A percentile compares a stretch with the other conserved stretches of the same genome.
Evolutionary conservation across 2,888 invertebrate species (phyloP).

Genomic region (Tinea semifulvella): DNA sequence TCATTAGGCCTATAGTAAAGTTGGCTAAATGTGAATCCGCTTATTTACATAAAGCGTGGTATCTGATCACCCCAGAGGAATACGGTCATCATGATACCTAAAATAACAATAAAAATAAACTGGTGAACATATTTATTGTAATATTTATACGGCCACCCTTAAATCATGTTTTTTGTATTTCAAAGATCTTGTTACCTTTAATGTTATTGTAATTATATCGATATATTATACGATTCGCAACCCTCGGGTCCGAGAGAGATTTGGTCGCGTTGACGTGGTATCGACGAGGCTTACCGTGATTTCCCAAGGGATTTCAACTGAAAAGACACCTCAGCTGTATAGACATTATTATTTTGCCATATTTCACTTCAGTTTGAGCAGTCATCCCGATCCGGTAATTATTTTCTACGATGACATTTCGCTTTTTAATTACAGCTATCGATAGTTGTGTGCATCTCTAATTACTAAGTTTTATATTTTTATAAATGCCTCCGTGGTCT

Average conservation of each 20-base stretch:
- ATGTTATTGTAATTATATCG: neutral
- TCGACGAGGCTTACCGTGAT: slow-evolving; percentile 57
- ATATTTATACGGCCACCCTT: too few relatives aligned
- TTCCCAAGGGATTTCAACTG: slow-evolving; percentile 60
- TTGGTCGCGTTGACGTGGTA: slow-evolving; percentile 11
- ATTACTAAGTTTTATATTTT: too few relatives aligned
- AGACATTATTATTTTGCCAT: slow-evolving; percentile 60
- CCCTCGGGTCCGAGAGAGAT: slow-evolving; percentile 10
- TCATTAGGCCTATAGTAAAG: too few relatives aligned
- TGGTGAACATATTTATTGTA: too few relatives aligned
- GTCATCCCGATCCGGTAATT: slow-evolving; percentile 12
- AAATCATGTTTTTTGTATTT: too few relatives aligned
- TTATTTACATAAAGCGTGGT: too few relatives aligned
- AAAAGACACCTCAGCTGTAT: slow-evolving; percentile 62
- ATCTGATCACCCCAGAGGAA: too few relatives aligned
- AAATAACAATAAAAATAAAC: too few relatives aligned
- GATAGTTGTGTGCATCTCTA: neutral
- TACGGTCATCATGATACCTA: too few relatives aligned
- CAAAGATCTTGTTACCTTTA: too few relatives aligned
- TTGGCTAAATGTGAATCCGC: too few relatives aligned
- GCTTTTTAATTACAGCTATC: neutral
- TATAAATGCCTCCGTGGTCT: too few relatives aligned
- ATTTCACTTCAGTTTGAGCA: slow-evolving; percentile 16
- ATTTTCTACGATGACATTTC: neutral
- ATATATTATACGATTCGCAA: slow-evolving; percentile 1